These are phyloP conservation scores for Oryzias dopingdopingensis DNA, from an alignment of 2,797 vertebrate species.

Conservation along the genomic window DNA sequence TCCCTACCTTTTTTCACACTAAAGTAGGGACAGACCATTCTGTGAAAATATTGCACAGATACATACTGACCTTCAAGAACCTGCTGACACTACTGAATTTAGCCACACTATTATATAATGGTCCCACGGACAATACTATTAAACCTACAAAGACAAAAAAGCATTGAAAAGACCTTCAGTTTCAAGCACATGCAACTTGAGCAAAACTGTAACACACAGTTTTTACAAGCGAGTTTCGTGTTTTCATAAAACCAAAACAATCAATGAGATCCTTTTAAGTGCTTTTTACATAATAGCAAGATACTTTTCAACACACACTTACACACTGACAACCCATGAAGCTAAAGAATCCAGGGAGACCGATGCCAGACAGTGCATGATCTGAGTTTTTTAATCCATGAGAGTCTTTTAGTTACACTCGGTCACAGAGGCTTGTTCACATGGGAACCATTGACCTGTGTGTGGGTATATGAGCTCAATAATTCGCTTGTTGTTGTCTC, in stretches of 20 bases:
- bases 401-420: slow-evolving; percentile 46
- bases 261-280: slow-evolving; percentile 28
- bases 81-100: slow-evolving; percentile 5
- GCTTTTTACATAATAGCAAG: slow-evolving; percentile 33
- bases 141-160: slow-evolving; percentile 8
- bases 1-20: slow-evolving; percentile 51
- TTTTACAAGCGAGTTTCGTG: slow-evolving; percentile 43
- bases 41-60: slow-evolving; percentile 35
- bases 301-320: slow-evolving; percentile 18
- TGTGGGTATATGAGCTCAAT: slow-evolving; percentile 14
- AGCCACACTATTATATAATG: not conserved
- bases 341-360: slow-evolving; percentile 21
- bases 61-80: slow-evolving; percentile 26
- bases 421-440: slow-evolving; percentile 46
- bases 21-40: slow-evolving; percentile 21
- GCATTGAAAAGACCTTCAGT: slow-evolving; percentile 1
- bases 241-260: slow-evolving; percentile 25
- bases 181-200: slow-evolving; percentile 4
- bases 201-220: not conserved
- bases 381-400: slow-evolving; percentile 29
- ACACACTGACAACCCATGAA: slow-evolving; percentile 11
- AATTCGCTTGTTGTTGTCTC: slow-evolving; percentile 30
- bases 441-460: slow-evolving; percentile 49
- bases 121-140: slow-evolving; percentile 1
- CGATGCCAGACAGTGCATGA: slow-evolving; percentile 19